Evolutionary conservation across 2,797 vertebrate species (phyloP).

Genomic region (Pteronotus mesoamericanus): DNA sequence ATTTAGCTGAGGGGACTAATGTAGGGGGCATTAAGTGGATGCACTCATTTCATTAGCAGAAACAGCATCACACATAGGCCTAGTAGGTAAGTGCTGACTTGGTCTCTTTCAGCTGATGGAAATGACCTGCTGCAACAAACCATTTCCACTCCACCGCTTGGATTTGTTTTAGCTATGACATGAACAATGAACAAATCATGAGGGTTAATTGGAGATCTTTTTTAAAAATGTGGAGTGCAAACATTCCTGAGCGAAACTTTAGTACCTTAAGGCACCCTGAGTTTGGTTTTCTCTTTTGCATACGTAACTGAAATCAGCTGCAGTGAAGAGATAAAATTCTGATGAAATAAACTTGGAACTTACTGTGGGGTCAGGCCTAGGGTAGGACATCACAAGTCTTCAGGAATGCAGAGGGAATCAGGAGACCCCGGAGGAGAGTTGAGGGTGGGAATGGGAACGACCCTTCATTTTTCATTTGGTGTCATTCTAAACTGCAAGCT

Average conservation of each 20-base stretch:
- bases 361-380: not conserved
- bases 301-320: constrained; percentile 26
- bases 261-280: not conserved
- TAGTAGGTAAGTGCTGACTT: not conserved
- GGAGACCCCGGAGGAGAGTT: not conserved
- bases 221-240: constrained; percentile 23
- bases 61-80: not conserved
- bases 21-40: too few species aligned
- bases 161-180: not conserved
- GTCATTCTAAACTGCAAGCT: not conserved
- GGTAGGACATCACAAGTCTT: not conserved
- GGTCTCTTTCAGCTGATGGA: not conserved
- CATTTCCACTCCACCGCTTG: not conserved
- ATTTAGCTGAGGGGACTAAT: not conserved
- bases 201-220: not conserved
- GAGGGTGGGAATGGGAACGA: not conserved
- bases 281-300: constrained; percentile 8
- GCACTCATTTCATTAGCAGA: not conserved
- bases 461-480: not conserved
- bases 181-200: not conserved
- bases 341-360: constrained; percentile 44
- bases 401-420: not conserved
- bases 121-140: not conserved
- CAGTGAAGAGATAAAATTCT: not conserved
- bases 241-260: not conserved